A percentile compares a stretch with the other conserved stretches of the same genome.
phyloP scores from a whole-genome alignment of 1,140 invertebrate genomes.

The Manduca sexta region DNA sequence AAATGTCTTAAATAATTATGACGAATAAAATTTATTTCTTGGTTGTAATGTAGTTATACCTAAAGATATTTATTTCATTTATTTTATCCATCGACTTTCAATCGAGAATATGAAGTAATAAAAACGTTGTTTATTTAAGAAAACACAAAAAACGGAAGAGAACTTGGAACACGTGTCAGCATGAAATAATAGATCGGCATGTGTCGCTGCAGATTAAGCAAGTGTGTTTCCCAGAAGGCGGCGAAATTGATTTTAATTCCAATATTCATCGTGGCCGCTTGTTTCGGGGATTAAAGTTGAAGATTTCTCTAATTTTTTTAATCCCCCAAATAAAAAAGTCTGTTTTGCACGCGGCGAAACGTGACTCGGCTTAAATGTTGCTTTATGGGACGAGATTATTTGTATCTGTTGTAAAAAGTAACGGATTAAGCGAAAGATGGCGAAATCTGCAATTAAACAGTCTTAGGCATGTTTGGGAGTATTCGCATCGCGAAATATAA shows the following conservation, averaged over 20 bases:
- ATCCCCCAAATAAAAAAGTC: constrained; percentile 1
- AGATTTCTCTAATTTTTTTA: constrained; percentile 17
- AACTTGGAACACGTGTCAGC: constrained; percentile 48
- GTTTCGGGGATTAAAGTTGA: constrained; percentile 47
- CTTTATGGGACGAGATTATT: too few species aligned
- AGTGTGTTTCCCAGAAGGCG: constrained; percentile 57
- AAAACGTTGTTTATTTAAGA: neutral
- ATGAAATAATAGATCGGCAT: constrained; percentile 46
- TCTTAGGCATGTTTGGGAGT: too few species aligned
- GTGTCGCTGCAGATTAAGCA: constrained; percentile 58
- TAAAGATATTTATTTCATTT: too few species aligned
- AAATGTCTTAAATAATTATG: too few species aligned
- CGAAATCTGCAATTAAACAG: too few species aligned
- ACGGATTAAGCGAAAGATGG: too few species aligned
- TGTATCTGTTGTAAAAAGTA: too few species aligned
- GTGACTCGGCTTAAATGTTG: too few species aligned
- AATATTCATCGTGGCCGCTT: constrained; percentile 33
- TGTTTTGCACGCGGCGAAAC: too few species aligned
- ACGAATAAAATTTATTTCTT: too few species aligned
- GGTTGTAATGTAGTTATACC: too few species aligned
- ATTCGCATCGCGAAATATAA: too few species aligned
- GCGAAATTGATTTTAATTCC: constrained; percentile 47
- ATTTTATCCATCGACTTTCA: neutral
- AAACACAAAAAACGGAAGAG: constrained; percentile 19
- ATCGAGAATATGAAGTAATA: constrained; percentile 3